Evolutionary conservation across 2,888 invertebrate species (phyloP).

Genomic region (Latrodectus elegans): DNA sequence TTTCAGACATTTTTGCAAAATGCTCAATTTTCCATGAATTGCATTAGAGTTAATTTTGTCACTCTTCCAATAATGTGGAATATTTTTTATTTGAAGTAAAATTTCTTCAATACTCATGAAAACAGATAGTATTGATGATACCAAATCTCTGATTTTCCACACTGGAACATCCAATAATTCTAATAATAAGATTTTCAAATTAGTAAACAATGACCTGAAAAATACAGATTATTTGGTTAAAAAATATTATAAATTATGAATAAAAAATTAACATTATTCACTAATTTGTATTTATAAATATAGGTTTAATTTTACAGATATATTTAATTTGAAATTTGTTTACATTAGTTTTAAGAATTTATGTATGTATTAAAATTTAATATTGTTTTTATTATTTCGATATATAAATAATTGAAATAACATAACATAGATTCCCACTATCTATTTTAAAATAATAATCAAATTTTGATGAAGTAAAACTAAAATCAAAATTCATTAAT

Average conservation of each 20-base stretch:
- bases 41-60: not conserved
- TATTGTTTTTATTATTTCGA: no score
- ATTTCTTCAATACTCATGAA: slow-evolving; percentile 28
- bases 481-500: no score
- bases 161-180: slow-evolving; percentile 50
- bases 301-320: no score
- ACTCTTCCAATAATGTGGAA: not conserved
- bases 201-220: slow-evolving; percentile 16
- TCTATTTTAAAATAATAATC: no score
- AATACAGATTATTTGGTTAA: not conserved
- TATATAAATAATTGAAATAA: no score
- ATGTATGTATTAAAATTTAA: no score
- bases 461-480: no score
- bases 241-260: not conserved
- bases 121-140: slow-evolving; percentile 44
- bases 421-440: no score
- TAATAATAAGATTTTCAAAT: slow-evolving; percentile 49
- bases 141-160: slow-evolving; percentile 61
- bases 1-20: not conserved
- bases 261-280: not conserved
- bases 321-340: no score
- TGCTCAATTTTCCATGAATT: not conserved
- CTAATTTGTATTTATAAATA: no score
- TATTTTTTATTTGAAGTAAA: not conserved
- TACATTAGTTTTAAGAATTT: no score